Base-by-base conservation (phyloP, 1,140 invertebrate species). In the Tetragnatha versicolor region DNA sequence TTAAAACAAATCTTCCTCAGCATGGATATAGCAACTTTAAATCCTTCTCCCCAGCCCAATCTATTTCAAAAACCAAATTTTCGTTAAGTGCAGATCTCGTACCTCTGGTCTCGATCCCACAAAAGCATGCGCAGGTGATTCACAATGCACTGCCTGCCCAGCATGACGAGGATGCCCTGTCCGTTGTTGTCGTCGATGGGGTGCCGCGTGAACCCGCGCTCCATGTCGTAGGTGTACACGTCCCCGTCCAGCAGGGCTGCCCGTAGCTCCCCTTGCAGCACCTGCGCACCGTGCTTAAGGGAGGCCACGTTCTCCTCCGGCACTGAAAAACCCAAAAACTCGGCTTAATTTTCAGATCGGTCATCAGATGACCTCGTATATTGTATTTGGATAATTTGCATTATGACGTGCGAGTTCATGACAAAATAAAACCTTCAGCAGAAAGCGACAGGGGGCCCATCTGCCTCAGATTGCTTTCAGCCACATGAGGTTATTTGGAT, bases 91-190 rank as follows among this genome's bases (percentile, higher is more conserved):
- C n/a, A n/a, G n/a, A n/a, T n/a, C n/a, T 55, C 79, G 60, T 84
- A 92, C 92, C 96, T 91, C 83, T 91, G 89, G 86, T 98, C 97
- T 82, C 91, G 88, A 87, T 99, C 97, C 96, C 96, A 98, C 0
- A 99, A 88, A 58, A 98, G 88, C 89, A 99, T 91, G 82, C 91
- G 91, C 55, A 98, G 90, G 83, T 97, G 93, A 89, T 99, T 99
- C 80, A 99, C 91, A 83, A 98, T 98, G 84, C 91, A 94, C 70
- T 93, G 92, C 51, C 90, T 91, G 65, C 92, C 93, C 17, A 99
- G 89, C 84, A 94, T 92, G 14, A 99, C 91, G 0, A 95, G 88
- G 84, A 99, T 98, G 66, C 93, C 92, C 79, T 91, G 89, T 27
- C 85, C 84, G 82, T 91, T 86, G 65, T 88, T 88, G 73, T 96